Base-by-base conservation (phyloP, 1,140 invertebrate genomes). In the Hypothenemus hampei region DNA sequence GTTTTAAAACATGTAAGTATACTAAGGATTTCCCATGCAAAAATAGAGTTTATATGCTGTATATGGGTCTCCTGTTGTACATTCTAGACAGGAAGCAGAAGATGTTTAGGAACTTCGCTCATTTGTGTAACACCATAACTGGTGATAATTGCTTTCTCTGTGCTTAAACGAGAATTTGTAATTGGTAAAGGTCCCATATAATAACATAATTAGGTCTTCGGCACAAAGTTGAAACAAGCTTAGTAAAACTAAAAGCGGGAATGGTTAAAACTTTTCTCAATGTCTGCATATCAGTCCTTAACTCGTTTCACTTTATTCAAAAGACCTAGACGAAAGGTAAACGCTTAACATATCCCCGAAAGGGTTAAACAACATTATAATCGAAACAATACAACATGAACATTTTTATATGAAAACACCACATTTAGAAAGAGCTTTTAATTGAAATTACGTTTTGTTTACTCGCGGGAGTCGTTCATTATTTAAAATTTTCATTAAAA, bases 101-200 rank as follows among this genome's bases (percentile, higher is more conserved):
- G 37, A 52, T 41, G 37, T 52, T 40, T 52, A 21, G 37, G 37
- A 52, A 52, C 37, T 52, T 43, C 6, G 18, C 49, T 45, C 50
- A 35, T 53, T 53, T 44, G 40, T 20, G 29, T 44, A 36, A 45
- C 18, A 36, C 50, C 41, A 41, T 31, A 11, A 44, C 15, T 36
- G 50, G 29, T 53, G 50, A 44, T 53, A 53, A 53, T 53, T 44
- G 20, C 16, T 13, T 23, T n/a, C 21, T 31, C 39, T 40, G n/a
- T 44, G 26, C 50, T 31, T 23, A 53, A 53, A 45, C 23, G 29
- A 43, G 50, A 53, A 53, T 53, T 45, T 45, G 40, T 45, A 53
- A 53, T 45, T 36, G 41, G 50, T 24, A 31, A 53, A 53, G 23
- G 24, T 36, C 26, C 16, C 22, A 21, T 21, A 36, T 53, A 53